Evolutionary conservation across 2,888 invertebrate species (phyloP), one percentile per base, ranked within the genome.

Genomic region (Sarcophaga rosellei): DNA sequence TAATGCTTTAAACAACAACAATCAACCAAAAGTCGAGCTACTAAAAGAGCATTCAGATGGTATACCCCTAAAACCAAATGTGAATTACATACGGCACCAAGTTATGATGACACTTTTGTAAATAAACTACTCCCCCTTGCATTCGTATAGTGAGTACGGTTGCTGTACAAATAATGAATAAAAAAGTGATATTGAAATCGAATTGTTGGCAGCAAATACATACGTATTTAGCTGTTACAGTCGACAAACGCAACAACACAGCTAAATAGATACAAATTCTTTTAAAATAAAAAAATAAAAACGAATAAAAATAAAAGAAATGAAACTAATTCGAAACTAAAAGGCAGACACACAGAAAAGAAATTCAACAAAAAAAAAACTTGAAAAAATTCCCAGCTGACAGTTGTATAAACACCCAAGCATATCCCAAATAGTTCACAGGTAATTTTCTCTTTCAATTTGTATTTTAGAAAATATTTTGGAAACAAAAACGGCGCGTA

Each of bases 111-210:
- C 17, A 53, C 17, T 53, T 17, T 53, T 53, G 17, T 15, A 15
- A 21, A 63, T 4, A 11, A 63, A 63, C 4, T 23, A 35, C 12
- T 15, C 61, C 72, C 72, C 72, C 35, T 44, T 21, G 8, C 44
- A 12, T 1, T 44, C 20, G 25, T 1, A n/a, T 47, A 47, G 1
- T 20, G 47, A n/a, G 63, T 53, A 53, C 65, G 65, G 25, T 65
- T 35, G 35, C 21, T 65, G 45, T 45, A 57, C 3, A 75, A 66
- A 59, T 25, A 69, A 70, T 72, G 59, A 81, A 81, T 70, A 81
- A 76, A 76, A n/a, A 76, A 81, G 63, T 81, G 75, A 76, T 81
- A 76, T 76, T 81, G 75, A 81, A 81, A 81, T 75, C 63, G 70
- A 76, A 75, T 75, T 81, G 81, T 70, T 81, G 81, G 57, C 74